A percentile compares a stretch with the other conserved stretches of the same genome.
Conservation (phyloP, 1,140 invertebrate genomes). For the Hylaeus volcanicus region DNA sequence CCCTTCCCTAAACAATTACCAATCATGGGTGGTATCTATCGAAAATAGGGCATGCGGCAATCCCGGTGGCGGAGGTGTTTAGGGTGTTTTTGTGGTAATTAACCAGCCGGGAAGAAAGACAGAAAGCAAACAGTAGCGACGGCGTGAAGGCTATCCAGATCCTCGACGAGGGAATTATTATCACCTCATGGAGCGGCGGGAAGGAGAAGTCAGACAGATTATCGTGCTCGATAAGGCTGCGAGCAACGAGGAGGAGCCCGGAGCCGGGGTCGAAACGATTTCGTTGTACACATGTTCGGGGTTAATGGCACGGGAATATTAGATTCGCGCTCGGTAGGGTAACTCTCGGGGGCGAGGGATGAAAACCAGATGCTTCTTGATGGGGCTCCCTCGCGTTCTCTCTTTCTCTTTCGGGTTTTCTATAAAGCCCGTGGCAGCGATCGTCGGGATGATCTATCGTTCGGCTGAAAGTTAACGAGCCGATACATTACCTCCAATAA, state of each 20-base stretch:
- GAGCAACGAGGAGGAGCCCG: constrained; percentile 17
- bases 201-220: constrained; percentile 1
- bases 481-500: constrained; percentile 63
- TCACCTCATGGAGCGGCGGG: background rate
- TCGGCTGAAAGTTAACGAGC: constrained; percentile 60
- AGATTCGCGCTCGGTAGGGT: constrained; percentile 59
- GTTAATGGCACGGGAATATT: constrained; percentile 70
- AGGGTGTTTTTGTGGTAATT: background rate
- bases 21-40: too few relatives aligned
- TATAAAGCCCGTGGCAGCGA: background rate
- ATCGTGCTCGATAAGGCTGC: background rate
- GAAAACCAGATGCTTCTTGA: constrained; percentile 31
- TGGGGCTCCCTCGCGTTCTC: background rate
- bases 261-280: constrained; percentile 59
- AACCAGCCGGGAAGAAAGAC: background rate
- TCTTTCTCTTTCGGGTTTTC: background rate
- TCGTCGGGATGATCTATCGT: constrained; percentile 56
- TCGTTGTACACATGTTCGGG: constrained; percentile 62
- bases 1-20: too few relatives aligned
- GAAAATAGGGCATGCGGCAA: too few relatives aligned
- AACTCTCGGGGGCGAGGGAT: background rate
- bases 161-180: constrained; percentile 1
- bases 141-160: background rate
- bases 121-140: background rate
- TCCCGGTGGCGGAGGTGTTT: too few relatives aligned